Evolutionary conservation across 2,797 vertebrate species (phyloP).

Genomic region (Acestrorhynchus altus): DNA sequence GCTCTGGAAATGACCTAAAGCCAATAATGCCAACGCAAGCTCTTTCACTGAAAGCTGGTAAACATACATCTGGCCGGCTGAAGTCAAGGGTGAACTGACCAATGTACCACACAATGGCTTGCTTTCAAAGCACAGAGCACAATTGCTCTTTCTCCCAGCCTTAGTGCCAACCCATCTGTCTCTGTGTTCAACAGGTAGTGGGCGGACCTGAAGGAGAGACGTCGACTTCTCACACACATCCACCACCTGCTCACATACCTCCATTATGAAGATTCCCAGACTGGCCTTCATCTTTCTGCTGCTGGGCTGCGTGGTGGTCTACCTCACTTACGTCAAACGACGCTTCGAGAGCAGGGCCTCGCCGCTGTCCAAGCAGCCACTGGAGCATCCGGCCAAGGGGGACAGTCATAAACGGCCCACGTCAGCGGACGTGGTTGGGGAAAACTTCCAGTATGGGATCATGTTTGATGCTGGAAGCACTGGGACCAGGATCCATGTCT

Average conservation of each 20-base stretch:
- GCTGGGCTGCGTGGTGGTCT: conserved; percentile 79
- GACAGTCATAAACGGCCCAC: conserved; percentile 35
- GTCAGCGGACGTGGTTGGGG: conserved; percentile 15
- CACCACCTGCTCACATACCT: conserved; percentile 54
- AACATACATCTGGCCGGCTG: not conserved
- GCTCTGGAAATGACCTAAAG: not conserved
- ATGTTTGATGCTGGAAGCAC: conserved; percentile 98
- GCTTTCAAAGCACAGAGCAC: not conserved
- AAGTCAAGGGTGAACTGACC: not conserved
- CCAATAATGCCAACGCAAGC: not conserved
- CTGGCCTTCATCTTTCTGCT: conserved; percentile 79
- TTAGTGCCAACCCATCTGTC: not conserved
- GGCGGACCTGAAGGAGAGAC: conserved; percentile 3
- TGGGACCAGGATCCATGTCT: conserved; percentile 91
- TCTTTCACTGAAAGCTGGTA: conserved; percentile 12
- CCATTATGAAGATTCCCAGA: conserved; percentile 86
- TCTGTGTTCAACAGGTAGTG: conserved; percentile 30
- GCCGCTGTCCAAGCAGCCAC: conserved; percentile 53
- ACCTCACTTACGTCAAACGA: conserved; percentile 84
- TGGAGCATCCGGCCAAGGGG: conserved; percentile 24
- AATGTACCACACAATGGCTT: not conserved
- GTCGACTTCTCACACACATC: conserved; percentile 24
- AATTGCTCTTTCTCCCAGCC: not conserved
- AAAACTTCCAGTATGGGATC: conserved; percentile 84
- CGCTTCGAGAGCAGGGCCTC: conserved; percentile 68